Evolutionary conservation across 2,113 vertebrate species (phyloP), one percentile per base, ranked within the genome.

Genomic region (Odocoileus hemionus): DNA sequence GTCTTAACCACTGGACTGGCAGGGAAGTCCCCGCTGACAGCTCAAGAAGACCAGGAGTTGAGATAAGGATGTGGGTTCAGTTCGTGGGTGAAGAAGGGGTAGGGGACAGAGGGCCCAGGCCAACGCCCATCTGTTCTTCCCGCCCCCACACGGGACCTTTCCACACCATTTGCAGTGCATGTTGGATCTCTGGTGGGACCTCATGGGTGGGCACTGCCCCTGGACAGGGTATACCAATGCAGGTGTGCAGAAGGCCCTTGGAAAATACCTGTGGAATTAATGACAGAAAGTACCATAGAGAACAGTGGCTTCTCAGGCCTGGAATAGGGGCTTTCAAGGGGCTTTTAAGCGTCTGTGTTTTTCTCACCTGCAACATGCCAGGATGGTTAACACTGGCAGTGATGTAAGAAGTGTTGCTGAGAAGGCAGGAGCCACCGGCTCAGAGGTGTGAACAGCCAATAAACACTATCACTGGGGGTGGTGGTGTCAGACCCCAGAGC

Each of bases 61-160:
- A 74, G 84, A 74, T 26, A 88, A 58, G 43, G 23, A 21, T 21
- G 26, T 67, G 82, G 11, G 33, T 28, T 45, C 26, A 43, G 14
- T 23, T 30, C 2, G 2, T 57, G 74, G 17, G 50, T 79, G 33
- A 79, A 54, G 83, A 70, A 84, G n/a, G 10, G 23, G 3, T 52
- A 39, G 52, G 58, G 28, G 70, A 43, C 17, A 30, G 12, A 45
- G n/a, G n/a, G 26, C 23, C 9, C 91, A 19, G 64, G 15, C 39
- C 61, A 8, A 6, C 0, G 28, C 26, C 6, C 16, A 1, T 23
- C 23, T 1, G 1, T 9, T 92, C 21, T 39, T 39, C 9, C 9
- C 7, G 14, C 43, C 26, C 45, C 45, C 9, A 2, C 8, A 1
- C 0, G 0, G 25, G 33, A 36, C 10, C 30, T 61, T 26, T 6